Evolutionary conservation across 2,113 vertebrate species (phyloP).

Genomic region (Mobula birostris): DNA sequence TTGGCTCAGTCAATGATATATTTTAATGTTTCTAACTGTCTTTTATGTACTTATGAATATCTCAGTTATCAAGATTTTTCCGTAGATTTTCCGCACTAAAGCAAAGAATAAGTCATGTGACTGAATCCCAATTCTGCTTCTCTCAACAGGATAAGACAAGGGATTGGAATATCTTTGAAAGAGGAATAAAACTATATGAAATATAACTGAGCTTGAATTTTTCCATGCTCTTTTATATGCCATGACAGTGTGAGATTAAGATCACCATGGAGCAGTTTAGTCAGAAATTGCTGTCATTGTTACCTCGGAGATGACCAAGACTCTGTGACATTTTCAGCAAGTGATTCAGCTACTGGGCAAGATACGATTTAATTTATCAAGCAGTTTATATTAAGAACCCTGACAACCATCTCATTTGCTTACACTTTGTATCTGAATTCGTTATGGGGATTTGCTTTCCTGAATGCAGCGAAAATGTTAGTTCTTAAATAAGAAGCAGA

Average conservation of each 20-base stretch:
- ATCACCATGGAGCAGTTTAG: background rate
- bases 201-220: background rate
- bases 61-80: background rate
- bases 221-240: background rate
- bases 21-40: background rate
- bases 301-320: background rate
- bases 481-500: background rate
- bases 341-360: background rate
- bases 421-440: background rate
- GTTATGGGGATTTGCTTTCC: background rate
- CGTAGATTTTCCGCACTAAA: background rate
- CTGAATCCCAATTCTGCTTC: background rate
- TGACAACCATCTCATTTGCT: background rate
- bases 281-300: background rate
- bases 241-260: background rate
- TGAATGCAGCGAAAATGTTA: background rate
- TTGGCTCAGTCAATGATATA: background rate
- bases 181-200: background rate
- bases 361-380: background rate
- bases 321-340: background rate
- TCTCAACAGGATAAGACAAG: background rate
- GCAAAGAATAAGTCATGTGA: background rate
- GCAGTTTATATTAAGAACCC: background rate
- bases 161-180: background rate
- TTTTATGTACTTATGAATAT: background rate